A percentile compares a stretch with the other conserved stretches of the same genome.
These are phyloP conservation scores for Triplophysa tibetana DNA, from an alignment of 2,113 vertebrate genomes.

Conservation along the genomic window DNA sequence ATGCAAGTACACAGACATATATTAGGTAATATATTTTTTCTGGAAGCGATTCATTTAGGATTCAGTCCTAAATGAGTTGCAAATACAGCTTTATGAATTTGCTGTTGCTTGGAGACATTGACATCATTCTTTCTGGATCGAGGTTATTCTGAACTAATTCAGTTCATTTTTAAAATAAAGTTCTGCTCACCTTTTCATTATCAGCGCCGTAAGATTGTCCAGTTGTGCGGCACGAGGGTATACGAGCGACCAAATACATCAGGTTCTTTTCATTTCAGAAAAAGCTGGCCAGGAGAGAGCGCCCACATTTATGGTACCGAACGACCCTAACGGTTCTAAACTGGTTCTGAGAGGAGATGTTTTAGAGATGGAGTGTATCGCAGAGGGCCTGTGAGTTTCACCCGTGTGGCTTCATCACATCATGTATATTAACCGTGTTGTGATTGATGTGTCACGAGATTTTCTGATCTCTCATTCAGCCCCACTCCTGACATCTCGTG, in stretches of 20 bases:
- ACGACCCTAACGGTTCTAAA: conserved; percentile 81
- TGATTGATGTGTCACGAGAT: background rate
- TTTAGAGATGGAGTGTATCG: conserved; percentile 92
- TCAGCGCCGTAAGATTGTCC: too few species aligned
- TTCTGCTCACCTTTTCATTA: too few species aligned
- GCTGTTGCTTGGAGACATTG: background rate
- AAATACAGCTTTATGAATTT: background rate
- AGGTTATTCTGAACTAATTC: background rate
- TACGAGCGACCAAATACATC: background rate
- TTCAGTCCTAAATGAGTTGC: background rate
- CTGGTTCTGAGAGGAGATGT: conserved; percentile 88
- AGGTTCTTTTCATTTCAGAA: conserved; percentile 70
- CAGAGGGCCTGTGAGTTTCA: conserved; percentile 89
- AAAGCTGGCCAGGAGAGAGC: conserved; percentile 80
- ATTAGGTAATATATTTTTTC: too few species aligned
- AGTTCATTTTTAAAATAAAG: background rate
- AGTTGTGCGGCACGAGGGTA: conserved; percentile 15
- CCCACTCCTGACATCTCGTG: conserved; percentile 89
- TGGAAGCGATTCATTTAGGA: too few species aligned
- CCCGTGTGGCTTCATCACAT: background rate
- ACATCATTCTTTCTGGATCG: background rate
- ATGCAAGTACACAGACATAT: too few species aligned
- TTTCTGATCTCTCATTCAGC: conserved; percentile 63
- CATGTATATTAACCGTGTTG: background rate
- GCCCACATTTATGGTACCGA: conserved; percentile 86